Conservation (phyloP, 2,888 invertebrate genomes). For the Drosophila pullipes region DNA sequence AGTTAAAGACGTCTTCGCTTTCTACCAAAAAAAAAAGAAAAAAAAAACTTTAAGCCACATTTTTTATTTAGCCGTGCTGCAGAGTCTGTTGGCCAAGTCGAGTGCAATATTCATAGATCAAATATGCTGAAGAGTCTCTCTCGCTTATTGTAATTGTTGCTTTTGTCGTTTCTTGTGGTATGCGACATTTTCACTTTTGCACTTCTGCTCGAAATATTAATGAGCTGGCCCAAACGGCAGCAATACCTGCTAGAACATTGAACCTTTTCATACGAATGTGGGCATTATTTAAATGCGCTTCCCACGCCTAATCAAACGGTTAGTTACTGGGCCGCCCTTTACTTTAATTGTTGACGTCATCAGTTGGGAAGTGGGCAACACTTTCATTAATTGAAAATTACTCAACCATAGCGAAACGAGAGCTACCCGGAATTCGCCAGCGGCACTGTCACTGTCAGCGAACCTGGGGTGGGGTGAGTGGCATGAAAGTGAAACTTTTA, state of each 20-base stretch:
- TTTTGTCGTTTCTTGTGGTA: conserved; percentile 56
- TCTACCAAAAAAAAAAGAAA: conserved; percentile 48
- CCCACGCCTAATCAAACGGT: conserved; percentile 37
- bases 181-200: conserved; percentile 83
- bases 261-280: conserved; percentile 30
- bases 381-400: conserved; percentile 80
- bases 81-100: conserved; percentile 43
- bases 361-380: conserved; percentile 33
- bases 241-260: conserved; percentile 59
- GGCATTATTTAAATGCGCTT: conserved; percentile 38
- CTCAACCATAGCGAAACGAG: conserved; percentile 58
- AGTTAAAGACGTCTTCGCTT: conserved; percentile 49
- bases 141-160: conserved; percentile 37
- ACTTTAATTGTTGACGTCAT: conserved; percentile 64
- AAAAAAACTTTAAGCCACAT: conserved; percentile 34
- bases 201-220: conserved; percentile 72
- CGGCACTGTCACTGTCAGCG: conserved; percentile 10
- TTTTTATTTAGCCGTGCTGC: conserved; percentile 39
- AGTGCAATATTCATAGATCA: conserved; percentile 75
- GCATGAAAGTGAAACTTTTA: conserved; percentile 76
- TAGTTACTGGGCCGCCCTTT: conserved; percentile 42
- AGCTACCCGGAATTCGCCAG: conserved; percentile 63
- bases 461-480: not conserved
- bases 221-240: conserved; percentile 53
- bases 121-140: conserved; percentile 46